Conservation (phyloP, 2,797 vertebrate genomes). For the Macropus fuliginosus region DNA sequence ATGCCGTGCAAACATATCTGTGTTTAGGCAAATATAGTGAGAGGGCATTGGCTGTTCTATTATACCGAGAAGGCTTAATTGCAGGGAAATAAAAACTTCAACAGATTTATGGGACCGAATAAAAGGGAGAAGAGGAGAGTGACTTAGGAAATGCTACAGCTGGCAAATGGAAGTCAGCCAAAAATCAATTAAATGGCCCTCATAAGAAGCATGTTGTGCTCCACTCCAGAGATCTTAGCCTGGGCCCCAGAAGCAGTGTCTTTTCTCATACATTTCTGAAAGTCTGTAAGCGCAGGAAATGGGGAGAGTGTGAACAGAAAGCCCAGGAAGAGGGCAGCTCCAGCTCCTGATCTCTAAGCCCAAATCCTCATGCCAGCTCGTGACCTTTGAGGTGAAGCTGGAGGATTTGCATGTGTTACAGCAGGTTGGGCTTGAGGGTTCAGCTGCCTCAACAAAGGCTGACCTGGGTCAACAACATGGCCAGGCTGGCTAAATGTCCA, state of each 20-base stretch:
- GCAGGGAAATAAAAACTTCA: slow-evolving; percentile 41
- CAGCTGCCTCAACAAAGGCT: neutral
- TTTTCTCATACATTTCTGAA: neutral
- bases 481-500: neutral
- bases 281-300: neutral
- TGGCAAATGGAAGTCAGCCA: slow-evolving; percentile 43
- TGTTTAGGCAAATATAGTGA: slow-evolving; percentile 5
- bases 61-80: neutral
- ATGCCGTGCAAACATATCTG: neutral
- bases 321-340: neutral
- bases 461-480: neutral
- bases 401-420: neutral
- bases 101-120: neutral
- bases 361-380: neutral
- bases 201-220: slow-evolving; percentile 33
- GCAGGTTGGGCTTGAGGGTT: neutral
- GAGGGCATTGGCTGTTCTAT: slow-evolving; percentile 34
- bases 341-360: neutral
- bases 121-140: slow-evolving; percentile 21
- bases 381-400: neutral
- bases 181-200: slow-evolving; percentile 62
- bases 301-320: neutral
- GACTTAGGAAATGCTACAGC: neutral
- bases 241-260: neutral
- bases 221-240: slow-evolving; percentile 7